Evolutionary conservation across 2,797 vertebrate genomes (phyloP), one percentile per base, ranked within the genome.

Genomic region (Heliangelus exortis): DNA sequence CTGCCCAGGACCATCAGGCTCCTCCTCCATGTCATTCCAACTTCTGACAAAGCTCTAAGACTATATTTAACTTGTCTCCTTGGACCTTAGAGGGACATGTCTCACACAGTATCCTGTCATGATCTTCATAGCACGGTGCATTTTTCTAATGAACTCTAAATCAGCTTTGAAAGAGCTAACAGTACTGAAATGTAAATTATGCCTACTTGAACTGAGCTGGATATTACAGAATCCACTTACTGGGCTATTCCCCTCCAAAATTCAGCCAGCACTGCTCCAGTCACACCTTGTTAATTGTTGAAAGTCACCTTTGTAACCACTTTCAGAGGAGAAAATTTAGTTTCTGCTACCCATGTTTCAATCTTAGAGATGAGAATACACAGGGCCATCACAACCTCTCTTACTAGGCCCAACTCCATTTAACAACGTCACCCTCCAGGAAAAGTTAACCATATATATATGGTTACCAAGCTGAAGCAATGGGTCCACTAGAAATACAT

Each of bases 61-160:
- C 47, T 62, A 81, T 47, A 58, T 84, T 77, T 57, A 87, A 0
- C 26, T 68, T 83, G 36, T 12, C 29, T 81, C 54, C 79, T 85
- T 69, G 71, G 50, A 74, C 72, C 17, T 89, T 65, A 65, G 12
- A 91, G 75, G 25, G n/a, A 87, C 6, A 47, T 39, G 36, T 71
- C 57, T 83, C 36, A 84, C 47, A 87, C 33, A 66, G 45, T 4
- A 92, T 17, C 79, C 8, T 71, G 19, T 29, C 48, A 45, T n/a
- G 53, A 77, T 74, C 36, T 77, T 63, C 39, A 71, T 26, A 62
- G 51, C 20, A 20, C 54, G 84, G 39, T 3, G 2, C 25, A 58
- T 65, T 93, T 92, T 85, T 93, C 55, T 89, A 76, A 78, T 43
- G 75, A 84, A 76, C 59, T 55, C 6, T 85, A 51, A 90, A 90